Percentiles rank a stretch among this genome's conserved stretches.
Evolutionary conservation across 64 coral and sea anemone genomes (phyloP).

Genomic region (Porites lutea): DNA sequence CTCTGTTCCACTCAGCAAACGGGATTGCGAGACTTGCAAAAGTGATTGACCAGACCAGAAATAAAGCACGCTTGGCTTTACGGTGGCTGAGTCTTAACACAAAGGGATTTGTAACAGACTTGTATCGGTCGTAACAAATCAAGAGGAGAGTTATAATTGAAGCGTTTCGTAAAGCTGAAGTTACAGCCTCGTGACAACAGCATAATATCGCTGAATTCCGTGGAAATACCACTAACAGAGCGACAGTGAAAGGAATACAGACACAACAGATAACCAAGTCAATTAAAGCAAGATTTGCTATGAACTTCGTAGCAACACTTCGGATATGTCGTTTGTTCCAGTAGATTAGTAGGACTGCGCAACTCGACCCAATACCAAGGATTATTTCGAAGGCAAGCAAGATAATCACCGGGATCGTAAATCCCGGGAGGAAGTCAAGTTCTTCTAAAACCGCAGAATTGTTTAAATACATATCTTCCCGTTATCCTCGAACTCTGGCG

Average conservation of each 20-base stretch:
- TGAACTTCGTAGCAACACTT: conserved; percentile 80
- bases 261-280: conserved; percentile 69
- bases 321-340: conserved; percentile 84
- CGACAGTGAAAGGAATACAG: conserved; percentile 70
- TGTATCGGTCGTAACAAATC: conserved; percentile 88
- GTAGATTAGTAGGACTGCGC: conserved; percentile 71
- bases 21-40: conserved; percentile 43
- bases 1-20: conserved; percentile 65
- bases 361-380: conserved; percentile 58
- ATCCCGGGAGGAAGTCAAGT: conserved; percentile 13
- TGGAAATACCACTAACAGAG: conserved; percentile 41
- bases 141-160: conserved; percentile 79
- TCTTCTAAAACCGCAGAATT: not conserved
- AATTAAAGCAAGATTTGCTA: conserved; percentile 78
- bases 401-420: conserved; percentile 64
- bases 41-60: conserved; percentile 58
- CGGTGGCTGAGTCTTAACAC: conserved; percentile 64
- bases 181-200: conserved; percentile 76
- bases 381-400: conserved; percentile 67
- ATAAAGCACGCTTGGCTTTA: conserved; percentile 62
- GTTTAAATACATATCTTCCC: not conserved
- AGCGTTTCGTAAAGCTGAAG: conserved; percentile 81
- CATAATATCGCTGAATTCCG: conserved; percentile 57
- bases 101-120: conserved; percentile 85
- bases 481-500: too few relatives aligned